Conservation (phyloP, 2,797 vertebrate species). For the Falco novaeseelandiae region DNA sequence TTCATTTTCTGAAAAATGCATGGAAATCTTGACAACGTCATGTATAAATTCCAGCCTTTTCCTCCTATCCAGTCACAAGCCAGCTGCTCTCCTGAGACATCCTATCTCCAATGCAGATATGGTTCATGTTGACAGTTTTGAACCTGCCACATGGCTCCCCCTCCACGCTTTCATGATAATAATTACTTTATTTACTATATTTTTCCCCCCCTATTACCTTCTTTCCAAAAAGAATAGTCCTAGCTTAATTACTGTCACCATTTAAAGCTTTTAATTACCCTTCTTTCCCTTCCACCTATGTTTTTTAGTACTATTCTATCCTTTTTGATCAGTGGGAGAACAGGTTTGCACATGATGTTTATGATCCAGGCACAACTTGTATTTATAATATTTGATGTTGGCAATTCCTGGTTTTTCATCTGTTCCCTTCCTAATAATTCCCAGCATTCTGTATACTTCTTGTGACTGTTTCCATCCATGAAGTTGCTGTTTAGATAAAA, state of each 20-base stretch:
- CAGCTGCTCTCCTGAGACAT: neutral
- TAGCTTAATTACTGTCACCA: neutral
- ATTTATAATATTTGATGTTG: neutral
- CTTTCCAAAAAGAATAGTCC: neutral
- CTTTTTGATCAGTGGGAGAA: neutral
- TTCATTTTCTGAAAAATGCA: neutral
- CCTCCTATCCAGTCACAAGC: neutral
- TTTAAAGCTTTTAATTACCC: conserved; percentile 8
- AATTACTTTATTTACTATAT: neutral
- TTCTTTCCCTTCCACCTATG: neutral
- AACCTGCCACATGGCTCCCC: neutral
- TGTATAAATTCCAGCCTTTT: neutral
- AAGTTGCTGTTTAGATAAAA: neutral
- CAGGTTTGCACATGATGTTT: conserved; percentile 39
- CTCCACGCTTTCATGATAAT: neutral
- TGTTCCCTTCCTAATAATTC: neutral
- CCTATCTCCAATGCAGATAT: neutral
- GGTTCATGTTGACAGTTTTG: neutral
- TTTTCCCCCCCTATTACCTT: neutral
- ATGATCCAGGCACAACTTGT: neutral
- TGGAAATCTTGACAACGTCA: neutral
- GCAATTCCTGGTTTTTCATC: neutral
- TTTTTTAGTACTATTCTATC: neutral
- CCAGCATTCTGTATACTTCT: neutral
- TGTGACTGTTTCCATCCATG: neutral